phyloP scores from a whole-genome alignment of 2,113 vertebrate species.

The Pterophyllum scalare region DNA sequence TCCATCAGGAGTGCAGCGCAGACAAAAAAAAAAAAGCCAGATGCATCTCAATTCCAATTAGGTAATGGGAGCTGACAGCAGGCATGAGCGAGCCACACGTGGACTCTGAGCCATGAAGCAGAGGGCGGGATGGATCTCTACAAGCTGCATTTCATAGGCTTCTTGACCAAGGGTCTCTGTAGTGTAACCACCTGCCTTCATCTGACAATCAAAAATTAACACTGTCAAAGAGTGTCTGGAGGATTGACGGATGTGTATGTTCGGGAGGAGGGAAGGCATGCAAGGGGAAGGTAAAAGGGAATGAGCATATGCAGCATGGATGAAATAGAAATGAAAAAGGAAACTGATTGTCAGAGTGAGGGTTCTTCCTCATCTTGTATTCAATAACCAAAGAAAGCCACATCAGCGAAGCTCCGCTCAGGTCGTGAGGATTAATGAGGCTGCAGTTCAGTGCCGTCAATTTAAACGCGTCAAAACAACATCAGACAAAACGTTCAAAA shows the following conservation, averaged over 20 bases:
- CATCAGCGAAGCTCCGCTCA: neutral
- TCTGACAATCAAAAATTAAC: constrained; percentile 55
- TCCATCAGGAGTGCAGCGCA: constrained; percentile 57
- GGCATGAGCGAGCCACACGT: constrained; percentile 63
- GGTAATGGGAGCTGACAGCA: constrained; percentile 81
- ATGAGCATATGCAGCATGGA: neutral
- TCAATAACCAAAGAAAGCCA: neutral
- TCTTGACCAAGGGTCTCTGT: constrained; percentile 41
- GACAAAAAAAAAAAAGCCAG: constrained; percentile 65
- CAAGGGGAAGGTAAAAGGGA: neutral
- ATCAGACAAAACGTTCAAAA: constrained; percentile 10
- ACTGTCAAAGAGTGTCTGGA: neutral
- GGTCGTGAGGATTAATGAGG: constrained; percentile 1
- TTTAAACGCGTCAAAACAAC: constrained; percentile 10
- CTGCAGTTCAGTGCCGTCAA: neutral
- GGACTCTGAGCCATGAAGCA: constrained; percentile 45
- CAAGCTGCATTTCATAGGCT: constrained; percentile 55
- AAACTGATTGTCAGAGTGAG: neutral
- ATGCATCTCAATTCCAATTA: constrained; percentile 83
- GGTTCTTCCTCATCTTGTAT: neutral
- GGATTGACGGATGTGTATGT: neutral
- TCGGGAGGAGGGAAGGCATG: neutral
- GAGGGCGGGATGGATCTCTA: constrained; percentile 48
- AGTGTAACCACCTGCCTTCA: neutral
- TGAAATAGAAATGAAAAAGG: neutral